Percentiles rank a stretch among this genome's conserved stretches.
Evolutionary conservation across 2,888 invertebrate genomes (phyloP).

Genomic region (Leptopilina drosophilae): DNA sequence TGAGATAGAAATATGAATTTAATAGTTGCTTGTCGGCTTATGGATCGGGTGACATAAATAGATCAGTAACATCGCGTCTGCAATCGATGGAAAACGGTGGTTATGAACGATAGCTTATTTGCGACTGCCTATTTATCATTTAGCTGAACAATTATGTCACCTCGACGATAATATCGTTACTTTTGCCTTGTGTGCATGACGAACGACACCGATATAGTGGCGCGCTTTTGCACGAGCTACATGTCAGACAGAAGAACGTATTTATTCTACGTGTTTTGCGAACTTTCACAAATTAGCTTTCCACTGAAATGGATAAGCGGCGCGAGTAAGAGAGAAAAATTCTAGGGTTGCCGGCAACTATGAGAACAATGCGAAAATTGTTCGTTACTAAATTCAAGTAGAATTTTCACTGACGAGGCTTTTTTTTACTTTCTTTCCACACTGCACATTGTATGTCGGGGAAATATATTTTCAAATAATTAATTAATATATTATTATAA

Average conservation of each 20-base stretch:
- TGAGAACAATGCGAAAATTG: constrained; percentile 32
- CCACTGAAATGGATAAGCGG: constrained; percentile 63
- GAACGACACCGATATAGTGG: constrained; percentile 68
- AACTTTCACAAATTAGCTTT: constrained; percentile 72
- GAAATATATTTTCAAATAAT: neutral
- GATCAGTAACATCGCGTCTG: neutral
- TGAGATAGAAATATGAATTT: constrained; percentile 2
- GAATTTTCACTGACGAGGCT: neutral
- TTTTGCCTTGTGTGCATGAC: constrained; percentile 66
- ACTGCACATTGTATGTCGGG: neutral
- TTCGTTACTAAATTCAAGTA: constrained; percentile 32
- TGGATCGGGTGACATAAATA: constrained; percentile 17
- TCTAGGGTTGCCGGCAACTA: constrained; percentile 16
- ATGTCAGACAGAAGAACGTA: constrained; percentile 67
- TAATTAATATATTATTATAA: too few relatives aligned
- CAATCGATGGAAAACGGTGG: constrained; percentile 7
- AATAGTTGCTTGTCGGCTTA: neutral
- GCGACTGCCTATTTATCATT: constrained; percentile 51
- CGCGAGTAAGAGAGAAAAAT: constrained; percentile 3
- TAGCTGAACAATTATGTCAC: constrained; percentile 59
- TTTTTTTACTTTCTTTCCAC: neutral
- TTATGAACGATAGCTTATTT: constrained; percentile 30
- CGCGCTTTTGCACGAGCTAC: constrained; percentile 42
- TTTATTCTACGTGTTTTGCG: constrained; percentile 68
- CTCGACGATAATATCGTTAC: constrained; percentile 66